Evolutionary conservation across 2,888 invertebrate genomes (phyloP), one percentile per base, ranked within the genome.

Genomic region (Drosophila limbata): DNA sequence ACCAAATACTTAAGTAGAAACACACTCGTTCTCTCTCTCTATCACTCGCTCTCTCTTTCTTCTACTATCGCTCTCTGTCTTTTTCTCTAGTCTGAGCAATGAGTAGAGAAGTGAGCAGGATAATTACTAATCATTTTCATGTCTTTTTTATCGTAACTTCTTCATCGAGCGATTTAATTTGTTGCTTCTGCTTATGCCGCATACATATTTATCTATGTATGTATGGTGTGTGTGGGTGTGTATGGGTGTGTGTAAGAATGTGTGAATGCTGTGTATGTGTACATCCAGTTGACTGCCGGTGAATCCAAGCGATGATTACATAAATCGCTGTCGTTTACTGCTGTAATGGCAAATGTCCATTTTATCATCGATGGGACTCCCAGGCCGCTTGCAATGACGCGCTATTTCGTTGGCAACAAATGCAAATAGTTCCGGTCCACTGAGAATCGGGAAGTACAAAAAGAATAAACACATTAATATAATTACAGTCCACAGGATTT

Each of bases 261-360:
- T 17, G n/a, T 31, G 15, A 25, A 25, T 25, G 4, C 25, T 53
- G 45, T 48, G 25, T 59, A 47, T 44, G 31, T 60, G 13, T 33
- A 21, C 37, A 62, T 55, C 25, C 53, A 48, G 25, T 47, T 57
- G 42, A 21, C 33, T 56, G 40, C 21, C 31, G 35, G 35, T 50
- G 31, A 2, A 55, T 55, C 25, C 33, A 47, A 40, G 25, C 37
- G 13, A 37, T 59, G 42, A 57, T 84, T 95, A 95, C 94, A 95
- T 95, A 91, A 95, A 95, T 90, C 95, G 94, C 90, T 95, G 94
- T 90, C 95, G 94, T 92, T 96, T 96, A 91, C 88, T 92, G 66
- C 94, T 94, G 91, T 95, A 95, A 86, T 95, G 95, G 71, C 96
- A 96, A 81, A 96, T 96, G 91, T 95, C 96, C 96, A 96, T 96